Base-by-base conservation (phyloP, 2,797 vertebrate species). In the Kryptolebias ocellatus region DNA sequence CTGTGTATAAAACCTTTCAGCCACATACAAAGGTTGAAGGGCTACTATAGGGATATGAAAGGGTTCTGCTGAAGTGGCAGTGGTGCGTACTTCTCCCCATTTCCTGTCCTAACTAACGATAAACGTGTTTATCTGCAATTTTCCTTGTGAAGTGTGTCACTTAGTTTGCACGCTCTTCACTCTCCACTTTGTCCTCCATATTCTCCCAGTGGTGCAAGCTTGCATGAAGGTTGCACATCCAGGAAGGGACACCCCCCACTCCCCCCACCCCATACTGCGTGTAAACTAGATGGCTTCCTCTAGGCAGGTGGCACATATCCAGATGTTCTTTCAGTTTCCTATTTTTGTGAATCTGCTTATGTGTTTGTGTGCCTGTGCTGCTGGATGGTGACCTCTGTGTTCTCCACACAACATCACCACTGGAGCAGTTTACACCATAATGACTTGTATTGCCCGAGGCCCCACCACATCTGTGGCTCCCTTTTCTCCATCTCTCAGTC, bases 221-320 rank as follows among this genome's bases (percentile, higher is more conserved):
- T 78, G 86, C 89, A 89, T 89, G 87, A 90, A 88, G 88, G 89
- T 91, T 89, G 87, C 81, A 88, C 90, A 89, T 86, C 87, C 90
- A 91, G 90, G 90, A 92, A 89, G 83, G 88, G 88, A 85, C 82
- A 83, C 83, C 66, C 79, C 18, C 55, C 31, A 87, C 31, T 34
- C 45, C 9, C 79, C 80, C 83, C 84, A 1, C 68, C 81, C 82
- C 88, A 85, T 70, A 81, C 72, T 68, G 53, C 89, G 84, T 91
- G 90, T 92, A 92, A 93, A 91, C 85, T 89, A 90, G 90, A 91
- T 92, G 89, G 90, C 88, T 94, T 94, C 90, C 89, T 94, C 86
- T 77, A 89, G 93, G 89, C 89, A 91, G 89, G 90, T 91, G 91
- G 78, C 85, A 92, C 89, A 89, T 83, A 92, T 86, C 84, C 90